Percentiles rank a stretch among this genome's conserved stretches.
These are phyloP conservation scores for Tadarida brasiliensis DNA, from an alignment of 2,797 vertebrate species.

Conservation along the genomic window DNA sequence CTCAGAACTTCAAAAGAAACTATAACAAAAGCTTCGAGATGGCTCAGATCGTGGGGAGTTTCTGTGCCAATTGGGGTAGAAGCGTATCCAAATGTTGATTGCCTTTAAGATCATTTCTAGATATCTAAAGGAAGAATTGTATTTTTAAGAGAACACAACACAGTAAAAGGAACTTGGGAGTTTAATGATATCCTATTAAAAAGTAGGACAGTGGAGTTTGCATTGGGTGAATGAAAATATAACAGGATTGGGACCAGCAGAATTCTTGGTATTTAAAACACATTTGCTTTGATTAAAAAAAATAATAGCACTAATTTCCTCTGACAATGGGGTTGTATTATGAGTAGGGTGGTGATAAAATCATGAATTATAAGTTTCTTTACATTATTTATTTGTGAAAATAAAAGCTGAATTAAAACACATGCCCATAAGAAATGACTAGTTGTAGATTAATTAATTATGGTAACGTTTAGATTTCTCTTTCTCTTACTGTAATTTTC, in stretches of 20 bases:
- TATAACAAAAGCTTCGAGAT: neutral
- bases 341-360: neutral
- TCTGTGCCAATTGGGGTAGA: neutral
- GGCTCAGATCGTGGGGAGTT: neutral
- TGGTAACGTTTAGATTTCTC: neutral
- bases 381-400: neutral
- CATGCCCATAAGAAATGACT: neutral
- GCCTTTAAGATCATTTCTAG: neutral
- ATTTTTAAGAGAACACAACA: neutral
- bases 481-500: constrained; percentile 2
- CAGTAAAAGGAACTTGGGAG: neutral
- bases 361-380: constrained; percentile 2
- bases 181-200: neutral
- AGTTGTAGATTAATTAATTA: neutral
- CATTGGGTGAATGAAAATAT: neutral
- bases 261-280: constrained; percentile 24
- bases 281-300: neutral
- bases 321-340: neutral
- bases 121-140: neutral
- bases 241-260: neutral
- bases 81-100: neutral
- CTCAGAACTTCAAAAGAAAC: constrained; percentile 71
- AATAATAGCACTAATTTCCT: constrained; percentile 55
- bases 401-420: constrained; percentile 26
- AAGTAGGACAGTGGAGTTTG: neutral